Percentiles rank a stretch among this genome's conserved stretches.
These are phyloP conservation scores for Hoplias malabaricus DNA, from an alignment of 2,113 vertebrate species.

Conservation along the genomic window DNA sequence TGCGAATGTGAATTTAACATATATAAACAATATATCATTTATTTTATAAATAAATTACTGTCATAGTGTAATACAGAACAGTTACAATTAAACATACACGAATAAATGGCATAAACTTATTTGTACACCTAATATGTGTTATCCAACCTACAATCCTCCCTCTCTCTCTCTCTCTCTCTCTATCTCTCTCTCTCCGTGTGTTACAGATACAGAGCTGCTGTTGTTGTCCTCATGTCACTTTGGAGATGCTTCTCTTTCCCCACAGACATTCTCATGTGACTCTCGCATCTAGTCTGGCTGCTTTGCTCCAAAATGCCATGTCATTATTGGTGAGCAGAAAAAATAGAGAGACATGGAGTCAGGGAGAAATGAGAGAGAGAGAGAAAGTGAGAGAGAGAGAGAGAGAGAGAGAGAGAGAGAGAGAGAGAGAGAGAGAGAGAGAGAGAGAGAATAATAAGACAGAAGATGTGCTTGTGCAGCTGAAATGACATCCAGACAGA, in stretches of 20 bases:
- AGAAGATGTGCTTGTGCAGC: slow-evolving; percentile 17
- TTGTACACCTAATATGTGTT: no score
- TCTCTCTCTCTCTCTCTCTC: slow-evolving; percentile 8
- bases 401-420: not conserved
- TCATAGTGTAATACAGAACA: no score
- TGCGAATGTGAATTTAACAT: no score
- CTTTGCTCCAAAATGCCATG: slow-evolving; percentile 1
- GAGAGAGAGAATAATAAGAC: slow-evolving; percentile 23
- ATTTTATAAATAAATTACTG: no score
- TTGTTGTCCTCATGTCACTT: not conserved
- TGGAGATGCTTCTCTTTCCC: not conserved
- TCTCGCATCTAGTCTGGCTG: not conserved
- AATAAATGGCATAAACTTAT: no score
- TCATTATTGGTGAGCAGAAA: not conserved
- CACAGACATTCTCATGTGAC: not conserved
- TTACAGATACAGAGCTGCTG: no score
- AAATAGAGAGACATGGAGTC: not conserved
- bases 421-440: slow-evolving; percentile 12
- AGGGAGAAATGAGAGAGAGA: not conserved
- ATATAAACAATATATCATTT: no score
- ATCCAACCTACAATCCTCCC: not conserved
- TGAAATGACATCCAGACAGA: slow-evolving; percentile 47
- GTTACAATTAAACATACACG: no score
- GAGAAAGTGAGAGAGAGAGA: not conserved
- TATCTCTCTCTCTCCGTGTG: no score